Evolutionary conservation across 1,140 invertebrate species (phyloP).

Genomic region (Procambarus virginalis): DNA sequence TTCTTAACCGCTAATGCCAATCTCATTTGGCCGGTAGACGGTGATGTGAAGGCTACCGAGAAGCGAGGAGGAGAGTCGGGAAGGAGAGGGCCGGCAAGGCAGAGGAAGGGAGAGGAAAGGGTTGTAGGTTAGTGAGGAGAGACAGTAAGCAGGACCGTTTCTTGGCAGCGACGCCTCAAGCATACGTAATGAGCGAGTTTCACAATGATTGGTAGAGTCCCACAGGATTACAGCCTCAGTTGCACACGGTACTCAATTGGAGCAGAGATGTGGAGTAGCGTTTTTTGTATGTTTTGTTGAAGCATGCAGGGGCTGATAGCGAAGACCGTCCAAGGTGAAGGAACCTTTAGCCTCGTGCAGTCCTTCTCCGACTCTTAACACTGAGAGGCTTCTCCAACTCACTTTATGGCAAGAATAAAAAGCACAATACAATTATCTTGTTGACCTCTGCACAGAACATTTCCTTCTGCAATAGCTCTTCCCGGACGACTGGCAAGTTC

Average conservation of each 20-base stretch:
- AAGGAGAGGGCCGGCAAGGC: neutral
- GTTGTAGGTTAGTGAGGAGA: slow-evolving; percentile 56
- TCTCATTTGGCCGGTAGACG: neutral
- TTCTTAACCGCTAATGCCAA: neutral
- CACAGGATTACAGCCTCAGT: neutral
- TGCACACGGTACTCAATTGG: neutral
- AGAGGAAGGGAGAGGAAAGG: neutral
- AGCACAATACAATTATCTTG: neutral
- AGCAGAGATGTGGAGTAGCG: neutral
- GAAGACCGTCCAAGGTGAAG: neutral
- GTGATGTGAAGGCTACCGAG: neutral
- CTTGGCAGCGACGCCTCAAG: slow-evolving; percentile 35
- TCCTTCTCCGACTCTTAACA: neutral
- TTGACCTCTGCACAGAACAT: neutral
- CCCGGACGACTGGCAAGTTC: neutral
- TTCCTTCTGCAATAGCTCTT: neutral
- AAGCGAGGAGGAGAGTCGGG: neutral
- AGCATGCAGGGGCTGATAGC: neutral
- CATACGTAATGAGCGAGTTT: slow-evolving; percentile 56
- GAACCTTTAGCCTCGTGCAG: neutral
- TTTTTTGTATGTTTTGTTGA: neutral
- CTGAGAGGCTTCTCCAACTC: neutral
- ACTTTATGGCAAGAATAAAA: neutral
- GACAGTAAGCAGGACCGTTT: slow-evolving; percentile 59
- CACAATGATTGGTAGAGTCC: slow-evolving; percentile 20